Evolutionary conservation across 2,113 vertebrate genomes (phyloP).

Genomic region (Thunnus thynnus): DNA sequence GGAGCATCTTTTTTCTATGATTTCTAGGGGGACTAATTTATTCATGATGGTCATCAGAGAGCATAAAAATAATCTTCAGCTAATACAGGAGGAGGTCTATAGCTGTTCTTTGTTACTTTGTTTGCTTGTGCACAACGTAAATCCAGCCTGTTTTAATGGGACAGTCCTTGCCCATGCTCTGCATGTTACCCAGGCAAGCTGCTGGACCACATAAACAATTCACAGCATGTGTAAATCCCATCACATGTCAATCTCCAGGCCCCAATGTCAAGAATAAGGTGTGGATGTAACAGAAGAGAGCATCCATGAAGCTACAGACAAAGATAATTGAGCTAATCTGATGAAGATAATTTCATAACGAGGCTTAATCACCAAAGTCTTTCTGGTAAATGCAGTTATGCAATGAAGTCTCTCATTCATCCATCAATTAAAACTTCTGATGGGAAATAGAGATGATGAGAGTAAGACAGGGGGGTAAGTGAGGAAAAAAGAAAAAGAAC

Average conservation of each 20-base stretch:
- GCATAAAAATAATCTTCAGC: too few relatives aligned
- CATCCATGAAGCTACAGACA: slow-evolving; percentile 22
- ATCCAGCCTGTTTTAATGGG: too few relatives aligned
- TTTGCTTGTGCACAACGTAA: background rate
- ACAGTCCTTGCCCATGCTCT: background rate
- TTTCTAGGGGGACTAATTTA: too few relatives aligned
- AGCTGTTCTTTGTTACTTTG: too few relatives aligned
- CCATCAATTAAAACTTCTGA: slow-evolving; percentile 51
- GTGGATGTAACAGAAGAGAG: slow-evolving; percentile 29
- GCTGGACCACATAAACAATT: background rate
- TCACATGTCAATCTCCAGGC: slow-evolving; percentile 9
- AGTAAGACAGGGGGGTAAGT: background rate
- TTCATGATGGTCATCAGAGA: too few relatives aligned
- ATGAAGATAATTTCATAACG: slow-evolving; percentile 53
- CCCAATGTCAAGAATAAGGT: slow-evolving; percentile 37
- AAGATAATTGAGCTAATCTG: slow-evolving; percentile 54
- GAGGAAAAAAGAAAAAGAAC: slow-evolving; percentile 1
- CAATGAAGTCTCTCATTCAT: slow-evolving; percentile 29
- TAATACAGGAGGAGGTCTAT: too few relatives aligned
- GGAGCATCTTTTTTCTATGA: too few relatives aligned
- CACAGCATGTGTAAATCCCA: background rate
- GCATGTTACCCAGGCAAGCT: background rate
- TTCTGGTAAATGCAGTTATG: slow-evolving; percentile 50
- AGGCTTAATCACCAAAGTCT: slow-evolving; percentile 37
- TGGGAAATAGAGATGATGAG: slow-evolving; percentile 41